These are phyloP conservation scores for Chaitophorus viminalis DNA, from an alignment of 2,888 invertebrate species.

Conservation along the genomic window DNA sequence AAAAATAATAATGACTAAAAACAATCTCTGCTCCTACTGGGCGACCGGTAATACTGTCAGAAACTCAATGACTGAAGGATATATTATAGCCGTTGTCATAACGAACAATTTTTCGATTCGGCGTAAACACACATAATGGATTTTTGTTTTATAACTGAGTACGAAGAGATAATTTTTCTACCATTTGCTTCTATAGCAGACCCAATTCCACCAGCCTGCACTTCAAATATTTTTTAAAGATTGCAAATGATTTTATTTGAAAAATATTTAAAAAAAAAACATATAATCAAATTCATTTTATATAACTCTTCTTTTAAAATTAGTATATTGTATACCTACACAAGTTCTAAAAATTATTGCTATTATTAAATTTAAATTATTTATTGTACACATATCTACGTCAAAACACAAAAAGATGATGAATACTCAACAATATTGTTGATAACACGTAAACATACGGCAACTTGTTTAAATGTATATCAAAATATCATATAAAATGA, in stretches of 20 bases:
- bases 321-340: no score
- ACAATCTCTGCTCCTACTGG: neutral
- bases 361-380: neutral
- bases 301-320: no score
- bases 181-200: neutral
- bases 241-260: neutral
- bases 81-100: neutral
- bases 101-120: constrained; percentile 6
- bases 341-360: no score
- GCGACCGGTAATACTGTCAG: neutral
- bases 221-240: neutral
- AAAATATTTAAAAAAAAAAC: no score
- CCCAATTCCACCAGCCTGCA: neutral
- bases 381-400: no score
- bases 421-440: neutral
- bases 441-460: neutral
- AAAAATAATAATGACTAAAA: constrained; percentile 37
- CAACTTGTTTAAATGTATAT: neutral
- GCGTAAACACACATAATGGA: neutral
- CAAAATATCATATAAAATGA: neutral
- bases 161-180: no score
- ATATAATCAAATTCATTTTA: neutral
- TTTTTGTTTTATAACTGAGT: neutral
- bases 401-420: no score
- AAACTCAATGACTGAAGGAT: neutral